Evolutionary conservation across 2,888 invertebrate species (phyloP).

Genomic region (Spatulosminthurus flaviceps): DNA sequence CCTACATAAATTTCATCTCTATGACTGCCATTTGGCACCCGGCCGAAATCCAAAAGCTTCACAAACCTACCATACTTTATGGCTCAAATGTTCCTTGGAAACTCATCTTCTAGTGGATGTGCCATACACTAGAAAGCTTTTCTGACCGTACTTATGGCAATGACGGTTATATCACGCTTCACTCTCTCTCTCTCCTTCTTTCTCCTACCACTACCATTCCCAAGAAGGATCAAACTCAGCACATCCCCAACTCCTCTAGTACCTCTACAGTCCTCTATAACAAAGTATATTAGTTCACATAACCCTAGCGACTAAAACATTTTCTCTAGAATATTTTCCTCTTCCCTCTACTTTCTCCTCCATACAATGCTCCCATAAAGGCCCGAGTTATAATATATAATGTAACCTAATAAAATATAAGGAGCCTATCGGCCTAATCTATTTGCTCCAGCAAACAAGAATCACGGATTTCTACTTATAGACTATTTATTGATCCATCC

Average conservation of each 20-base stretch:
- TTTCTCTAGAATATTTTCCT: conserved; percentile 27
- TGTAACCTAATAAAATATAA: conserved; percentile 46
- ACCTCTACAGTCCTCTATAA: background rate
- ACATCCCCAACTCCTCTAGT: too few relatives aligned
- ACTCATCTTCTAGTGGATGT: conserved; percentile 36
- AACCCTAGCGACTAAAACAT: background rate
- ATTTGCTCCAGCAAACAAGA: conserved; percentile 26
- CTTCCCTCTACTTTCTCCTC: conserved; percentile 9
- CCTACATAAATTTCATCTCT: conserved; percentile 58
- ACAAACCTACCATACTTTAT: conserved; percentile 50
- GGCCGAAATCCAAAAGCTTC: conserved; percentile 56
- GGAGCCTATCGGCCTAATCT: conserved; percentile 45
- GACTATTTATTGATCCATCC: conserved; percentile 45
- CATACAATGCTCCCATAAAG: conserved; percentile 33
- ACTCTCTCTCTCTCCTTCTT: background rate
- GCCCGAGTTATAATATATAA: conserved; percentile 44
- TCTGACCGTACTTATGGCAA: conserved; percentile 26
- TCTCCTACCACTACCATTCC: background rate
- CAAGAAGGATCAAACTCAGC: conserved; percentile 1
- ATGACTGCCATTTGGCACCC: conserved; percentile 60
- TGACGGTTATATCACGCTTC: conserved; percentile 14
- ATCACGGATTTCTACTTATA: conserved; percentile 42
- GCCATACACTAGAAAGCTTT: conserved; percentile 19
- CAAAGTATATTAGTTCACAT: background rate
- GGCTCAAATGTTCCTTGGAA: conserved; percentile 42